Percentiles rank a stretch among this genome's conserved stretches.
phyloP scores from a whole-genome alignment of 2,888 invertebrate genomes.

The Galerucella nymphaeae region DNA sequence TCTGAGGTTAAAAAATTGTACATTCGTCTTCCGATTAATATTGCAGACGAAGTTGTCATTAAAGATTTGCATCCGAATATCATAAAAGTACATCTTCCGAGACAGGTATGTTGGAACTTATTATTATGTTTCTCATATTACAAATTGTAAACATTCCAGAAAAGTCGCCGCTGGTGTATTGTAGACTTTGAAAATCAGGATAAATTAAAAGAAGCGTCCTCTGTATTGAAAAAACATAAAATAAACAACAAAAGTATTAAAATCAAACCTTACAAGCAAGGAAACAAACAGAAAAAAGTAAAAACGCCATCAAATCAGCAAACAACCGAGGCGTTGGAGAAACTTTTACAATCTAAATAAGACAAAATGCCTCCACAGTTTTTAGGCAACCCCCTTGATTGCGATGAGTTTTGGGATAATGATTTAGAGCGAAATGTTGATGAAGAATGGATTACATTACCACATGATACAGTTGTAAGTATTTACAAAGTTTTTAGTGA shows the following conservation, averaged over 20 bases:
- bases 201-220: conserved; percentile 46
- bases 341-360: conserved; percentile 41
- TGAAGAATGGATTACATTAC: conserved; percentile 40
- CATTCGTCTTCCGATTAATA: conserved; percentile 57
- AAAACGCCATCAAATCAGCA: conserved; percentile 2
- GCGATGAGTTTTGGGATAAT: conserved; percentile 41
- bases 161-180: conserved; percentile 56
- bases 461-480: conserved; percentile 36
- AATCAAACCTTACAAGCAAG: conserved; percentile 39
- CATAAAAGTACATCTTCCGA: conserved; percentile 52
- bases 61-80: conserved; percentile 58
- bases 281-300: conserved; percentile 29
- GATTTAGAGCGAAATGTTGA: conserved; percentile 41
- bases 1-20: conserved; percentile 52
- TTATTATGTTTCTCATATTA: no score
- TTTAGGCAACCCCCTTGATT: conserved; percentile 50
- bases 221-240: conserved; percentile 48
- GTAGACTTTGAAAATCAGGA: conserved; percentile 50
- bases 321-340: conserved; percentile 37
- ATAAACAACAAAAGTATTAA: conserved; percentile 52
- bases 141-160: conserved; percentile 42
- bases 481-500: neutral
- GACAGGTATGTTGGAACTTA: conserved; percentile 55
- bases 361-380: conserved; percentile 48
- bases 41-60: conserved; percentile 55